Evolutionary conservation across 2,113 vertebrate species (phyloP).

Genomic region (Struthio camelus): DNA sequence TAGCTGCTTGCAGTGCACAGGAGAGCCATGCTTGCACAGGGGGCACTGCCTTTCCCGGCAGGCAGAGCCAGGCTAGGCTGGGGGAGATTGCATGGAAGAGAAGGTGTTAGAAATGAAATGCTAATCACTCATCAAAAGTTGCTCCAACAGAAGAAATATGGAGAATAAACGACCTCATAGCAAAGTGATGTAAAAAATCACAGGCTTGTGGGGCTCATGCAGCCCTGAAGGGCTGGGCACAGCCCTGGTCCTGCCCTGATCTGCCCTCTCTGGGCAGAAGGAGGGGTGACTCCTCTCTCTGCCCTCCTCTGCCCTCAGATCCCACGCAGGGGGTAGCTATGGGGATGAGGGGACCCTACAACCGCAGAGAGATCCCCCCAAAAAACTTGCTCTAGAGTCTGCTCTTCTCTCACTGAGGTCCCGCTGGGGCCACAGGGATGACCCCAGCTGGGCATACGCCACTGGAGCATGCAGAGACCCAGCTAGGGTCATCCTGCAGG

Average conservation of each 20-base stretch:
- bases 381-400: not conserved
- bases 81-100: not conserved
- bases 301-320: not conserved
- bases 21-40: not conserved
- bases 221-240: not conserved
- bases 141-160: not conserved
- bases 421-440: not conserved
- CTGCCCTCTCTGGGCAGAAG: not conserved
- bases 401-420: not conserved
- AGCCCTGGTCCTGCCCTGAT: not conserved
- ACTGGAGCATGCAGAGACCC: accelerated
- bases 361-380: not conserved
- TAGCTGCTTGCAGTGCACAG: not conserved
- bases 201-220: not conserved
- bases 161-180: not conserved
- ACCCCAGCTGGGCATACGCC: accelerated
- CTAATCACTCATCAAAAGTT: not conserved
- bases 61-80: not conserved
- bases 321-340: not conserved
- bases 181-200: not conserved
- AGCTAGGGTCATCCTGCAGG: accelerated
- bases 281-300: not conserved
- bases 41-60: not conserved
- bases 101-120: not conserved
- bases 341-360: not conserved